Base-by-base conservation (phyloP, 1,140 invertebrate species). In the Aphaenogaster floridana region DNA sequence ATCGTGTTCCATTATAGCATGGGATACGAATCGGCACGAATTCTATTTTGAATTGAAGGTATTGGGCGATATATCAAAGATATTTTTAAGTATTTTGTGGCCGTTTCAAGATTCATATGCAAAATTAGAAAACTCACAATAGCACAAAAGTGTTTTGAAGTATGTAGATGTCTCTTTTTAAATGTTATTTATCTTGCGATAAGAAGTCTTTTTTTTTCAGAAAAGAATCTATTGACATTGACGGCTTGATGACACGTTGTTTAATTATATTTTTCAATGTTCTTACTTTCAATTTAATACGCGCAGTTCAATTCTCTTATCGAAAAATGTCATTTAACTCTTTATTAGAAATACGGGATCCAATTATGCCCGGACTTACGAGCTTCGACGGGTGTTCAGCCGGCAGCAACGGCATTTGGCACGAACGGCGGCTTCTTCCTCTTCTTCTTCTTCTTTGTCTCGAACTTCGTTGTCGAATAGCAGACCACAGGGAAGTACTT, bases 401-500 rank as follows among this genome's bases (percentile, higher is more conserved):
- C 80, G 80, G 80, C 34, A 84, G 57, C 80, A 84, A 84, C 80
- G 80, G 54, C 80, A 84, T 84, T 84, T 84, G 80, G 80, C 80
- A 84, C 80, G 80, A 84, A 84, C 66, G 69, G 54, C 68, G 80
- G 80, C 80, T 84, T 64, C 59, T 79, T 80, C 42, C 8, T 45
- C 42, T 69, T 78, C 78, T 66, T 79, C 76, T 66, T 83, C 80
- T 83, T 83, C 80, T 84, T 84, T 84, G 80, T 84, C 69, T 84
- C 80, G 80, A 84, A 84, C 80, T 84, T 84, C 39, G 80, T 69
- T 36, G 78, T 83, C 80, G 80, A 34, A 76, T 84, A 61, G 69
- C 80, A 84, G 80, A 86, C 83, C 83, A 52, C 72, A 79, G 76
- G 83, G 74, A 86, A 86, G 72, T 86, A 78, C 83, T 79, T 86